Conservation (phyloP, 2,113 vertebrate species). For the Crotalus horridus region DNA sequence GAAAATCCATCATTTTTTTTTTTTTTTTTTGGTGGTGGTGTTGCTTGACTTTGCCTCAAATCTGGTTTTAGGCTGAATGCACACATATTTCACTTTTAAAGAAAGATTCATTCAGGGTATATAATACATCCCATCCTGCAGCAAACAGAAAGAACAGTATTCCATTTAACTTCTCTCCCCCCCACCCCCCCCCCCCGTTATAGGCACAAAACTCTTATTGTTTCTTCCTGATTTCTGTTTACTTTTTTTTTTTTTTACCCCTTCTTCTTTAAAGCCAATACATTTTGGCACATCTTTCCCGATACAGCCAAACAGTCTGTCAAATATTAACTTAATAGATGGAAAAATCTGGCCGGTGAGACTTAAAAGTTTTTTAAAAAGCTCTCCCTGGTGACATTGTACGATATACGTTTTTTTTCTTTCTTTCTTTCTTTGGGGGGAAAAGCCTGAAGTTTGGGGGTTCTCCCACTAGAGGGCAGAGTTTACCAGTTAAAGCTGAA, state of each 20-base stretch:
- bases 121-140: background rate
- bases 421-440: background rate
- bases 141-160: background rate
- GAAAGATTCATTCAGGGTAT: background rate
- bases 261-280: background rate
- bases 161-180: no score
- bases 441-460: background rate
- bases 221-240: background rate
- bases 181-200: background rate
- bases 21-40: background rate
- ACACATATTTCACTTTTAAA: background rate
- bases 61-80: background rate
- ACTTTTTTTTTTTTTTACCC: background rate
- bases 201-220: background rate
- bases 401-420: background rate
- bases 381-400: background rate
- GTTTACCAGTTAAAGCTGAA: constrained; percentile 2
- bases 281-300: background rate
- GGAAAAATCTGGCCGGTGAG: background rate
- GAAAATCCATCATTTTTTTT: background rate
- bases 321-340: constrained; percentile 5
- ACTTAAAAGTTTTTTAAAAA: background rate
- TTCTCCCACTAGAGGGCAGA: constrained; percentile 32
- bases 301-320: background rate
- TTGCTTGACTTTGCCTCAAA: background rate